Evolutionary conservation across 1,140 invertebrate genomes (phyloP), one percentile per base, ranked within the genome.

Genomic region (Mya arenaria): DNA sequence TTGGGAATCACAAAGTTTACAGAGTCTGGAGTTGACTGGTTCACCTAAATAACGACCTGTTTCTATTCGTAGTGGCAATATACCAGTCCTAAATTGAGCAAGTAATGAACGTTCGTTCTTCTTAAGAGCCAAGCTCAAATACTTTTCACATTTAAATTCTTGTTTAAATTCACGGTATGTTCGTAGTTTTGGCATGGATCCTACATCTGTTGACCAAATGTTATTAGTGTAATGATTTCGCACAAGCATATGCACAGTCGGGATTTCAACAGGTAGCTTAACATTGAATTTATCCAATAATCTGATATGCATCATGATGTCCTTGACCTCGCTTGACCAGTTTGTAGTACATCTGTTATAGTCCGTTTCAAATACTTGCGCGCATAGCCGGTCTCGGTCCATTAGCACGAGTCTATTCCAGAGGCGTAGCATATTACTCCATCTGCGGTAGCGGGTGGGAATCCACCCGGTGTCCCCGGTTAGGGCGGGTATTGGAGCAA

Each of bases 321-420:
- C 4, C 60, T 80, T 80, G 2, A 71, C 13, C 28, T 69, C 72
- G 69, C 34, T 36, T 23, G 48, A 69, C 72, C 80, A 82, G 52
- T 82, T 82, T 30, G 68, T 68, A 44, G 19, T 34, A 62, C 34
- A 68, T 30, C 6, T 41, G 3, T 37, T 23, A 28, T 66, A 82
- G 36, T 82, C 69, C 44, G 44, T 19, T 23, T 55, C 28, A 66
- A 82, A 82, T 19, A n/a, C 41, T 19, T 1, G 6, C 72, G 32
- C 78, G 3, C 65, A 62, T 4, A 77, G n/a, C n/a, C n/a, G n/a
- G n/a, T n/a, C 23, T 28, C 74, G 30, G 23, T 65, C 28, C 5
- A 82, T 32, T 3, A 1, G n/a, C 0, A 62, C 36, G 8, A 80
- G 25, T 37, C 69, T 73, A 28, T 74, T 69, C 75, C 83, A 79